These are phyloP conservation scores for Sepiola atlantica DNA, from an alignment of 2,888 invertebrate genomes.

Conservation along the genomic window DNA sequence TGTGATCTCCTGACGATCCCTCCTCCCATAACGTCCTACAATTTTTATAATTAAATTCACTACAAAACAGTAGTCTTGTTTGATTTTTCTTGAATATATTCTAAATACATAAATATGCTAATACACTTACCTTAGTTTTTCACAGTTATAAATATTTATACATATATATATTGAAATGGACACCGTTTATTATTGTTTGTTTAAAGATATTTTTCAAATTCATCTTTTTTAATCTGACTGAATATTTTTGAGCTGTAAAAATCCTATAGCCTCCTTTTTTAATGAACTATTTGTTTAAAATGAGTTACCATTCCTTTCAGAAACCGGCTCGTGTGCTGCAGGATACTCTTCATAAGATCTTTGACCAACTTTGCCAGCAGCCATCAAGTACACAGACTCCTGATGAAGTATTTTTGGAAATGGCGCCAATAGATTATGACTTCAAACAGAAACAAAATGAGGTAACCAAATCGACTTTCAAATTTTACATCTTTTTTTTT, in stretches of 20 bases:
- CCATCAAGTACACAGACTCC: conserved; percentile 55
- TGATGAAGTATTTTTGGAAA: conserved; percentile 67
- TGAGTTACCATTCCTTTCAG: conserved; percentile 63
- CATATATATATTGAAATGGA: no score
- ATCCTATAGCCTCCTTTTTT: neutral
- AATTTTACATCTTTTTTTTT: neutral
- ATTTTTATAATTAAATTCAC: no score
- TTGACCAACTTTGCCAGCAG: conserved; percentile 77
- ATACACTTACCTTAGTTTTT: no score
- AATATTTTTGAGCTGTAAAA: no score
- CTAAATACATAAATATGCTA: no score
- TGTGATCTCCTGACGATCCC: no score
- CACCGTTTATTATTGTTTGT: neutral
- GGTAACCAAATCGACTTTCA: conserved; percentile 75
- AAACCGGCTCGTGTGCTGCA: conserved; percentile 88
- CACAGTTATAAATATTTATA: no score
- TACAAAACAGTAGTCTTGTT: no score
- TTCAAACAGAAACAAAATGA: conserved; percentile 87
- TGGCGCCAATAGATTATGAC: conserved; percentile 85
- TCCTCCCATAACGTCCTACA: no score
- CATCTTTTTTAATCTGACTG: no score
- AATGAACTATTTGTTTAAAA: neutral
- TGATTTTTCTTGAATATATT: no score
- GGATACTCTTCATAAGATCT: conserved; percentile 85
- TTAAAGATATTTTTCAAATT: neutral